Evolutionary conservation across 2,113 vertebrate genomes (phyloP).

Genomic region (Rhinolophus ferrumequinum): DNA sequence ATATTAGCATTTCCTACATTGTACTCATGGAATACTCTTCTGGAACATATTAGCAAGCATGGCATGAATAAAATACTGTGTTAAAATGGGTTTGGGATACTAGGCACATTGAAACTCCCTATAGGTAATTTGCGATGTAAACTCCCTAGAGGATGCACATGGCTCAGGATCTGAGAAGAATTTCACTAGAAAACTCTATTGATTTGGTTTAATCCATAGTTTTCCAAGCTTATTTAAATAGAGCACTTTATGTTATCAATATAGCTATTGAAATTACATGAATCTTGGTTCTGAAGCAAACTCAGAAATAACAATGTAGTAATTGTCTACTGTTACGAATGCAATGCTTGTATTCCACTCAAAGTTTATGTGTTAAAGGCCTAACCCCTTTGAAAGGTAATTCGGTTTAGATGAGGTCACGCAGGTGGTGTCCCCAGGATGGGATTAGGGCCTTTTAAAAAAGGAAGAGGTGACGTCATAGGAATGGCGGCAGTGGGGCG

Average conservation of each 20-base stretch:
- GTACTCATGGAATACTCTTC: not conserved
- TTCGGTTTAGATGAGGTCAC: not conserved
- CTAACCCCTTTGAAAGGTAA: not conserved
- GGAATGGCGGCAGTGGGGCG: too few species aligned
- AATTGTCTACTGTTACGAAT: not conserved
- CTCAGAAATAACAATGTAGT: not conserved
- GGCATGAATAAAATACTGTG: not conserved
- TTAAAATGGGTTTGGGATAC: not conserved
- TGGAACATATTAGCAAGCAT: not conserved
- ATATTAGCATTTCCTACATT: slow-evolving; percentile 23
- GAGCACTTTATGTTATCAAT: not conserved
- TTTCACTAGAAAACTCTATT: not conserved
- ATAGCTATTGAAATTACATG: not conserved
- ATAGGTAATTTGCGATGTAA: not conserved
- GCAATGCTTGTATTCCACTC: not conserved
- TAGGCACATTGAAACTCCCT: not conserved
- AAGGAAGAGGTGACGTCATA: too few species aligned
- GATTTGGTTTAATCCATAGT: not conserved
- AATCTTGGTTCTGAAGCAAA: not conserved
- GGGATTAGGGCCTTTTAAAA: not conserved
- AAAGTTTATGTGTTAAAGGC: not conserved
- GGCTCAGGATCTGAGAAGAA: not conserved
- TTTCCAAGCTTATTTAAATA: not conserved
- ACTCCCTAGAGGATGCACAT: not conserved
- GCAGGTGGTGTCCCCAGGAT: not conserved